Conservation (phyloP, 2,888 invertebrate genomes). For the Ormia ochracea region DNA sequence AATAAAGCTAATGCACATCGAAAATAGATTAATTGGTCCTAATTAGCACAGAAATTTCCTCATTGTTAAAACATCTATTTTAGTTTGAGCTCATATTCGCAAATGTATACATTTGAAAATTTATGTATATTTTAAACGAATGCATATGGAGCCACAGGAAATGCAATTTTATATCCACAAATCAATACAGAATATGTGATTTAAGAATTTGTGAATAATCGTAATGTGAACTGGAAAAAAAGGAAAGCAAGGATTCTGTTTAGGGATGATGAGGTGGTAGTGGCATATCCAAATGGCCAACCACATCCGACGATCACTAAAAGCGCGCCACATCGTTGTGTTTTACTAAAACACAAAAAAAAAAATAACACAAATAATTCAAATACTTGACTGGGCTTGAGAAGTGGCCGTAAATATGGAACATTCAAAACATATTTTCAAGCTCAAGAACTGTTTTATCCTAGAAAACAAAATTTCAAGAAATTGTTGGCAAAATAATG, state of each 20-base stretch:
- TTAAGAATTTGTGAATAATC: slow-evolving; percentile 49
- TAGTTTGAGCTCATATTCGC: not conserved
- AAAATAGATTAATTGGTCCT: not conserved
- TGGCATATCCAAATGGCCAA: slow-evolving; percentile 40
- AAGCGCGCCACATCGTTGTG: slow-evolving; percentile 29
- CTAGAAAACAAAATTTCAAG: no score
- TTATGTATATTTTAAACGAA: not conserved
- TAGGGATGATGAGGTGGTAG: not conserved
- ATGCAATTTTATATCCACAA: slow-evolving; percentile 51
- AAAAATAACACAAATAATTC: slow-evolving; percentile 3
- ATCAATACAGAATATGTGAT: slow-evolving; percentile 48
- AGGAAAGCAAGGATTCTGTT: not conserved
- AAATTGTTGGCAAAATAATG: no score
- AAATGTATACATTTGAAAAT: not conserved
- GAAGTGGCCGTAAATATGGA: not conserved
- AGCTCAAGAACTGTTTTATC: no score
- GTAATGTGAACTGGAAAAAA: not conserved
- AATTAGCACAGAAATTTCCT: not conserved
- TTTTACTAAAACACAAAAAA: slow-evolving; percentile 27
- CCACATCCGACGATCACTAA: slow-evolving; percentile 54
- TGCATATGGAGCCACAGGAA: slow-evolving; percentile 12
- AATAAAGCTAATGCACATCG: not conserved
- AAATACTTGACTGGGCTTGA: not conserved
- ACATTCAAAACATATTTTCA: not conserved
- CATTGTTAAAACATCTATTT: not conserved